phyloP scores from a whole-genome alignment of 2,797 vertebrate species.

The Botia kubotai region DNA sequence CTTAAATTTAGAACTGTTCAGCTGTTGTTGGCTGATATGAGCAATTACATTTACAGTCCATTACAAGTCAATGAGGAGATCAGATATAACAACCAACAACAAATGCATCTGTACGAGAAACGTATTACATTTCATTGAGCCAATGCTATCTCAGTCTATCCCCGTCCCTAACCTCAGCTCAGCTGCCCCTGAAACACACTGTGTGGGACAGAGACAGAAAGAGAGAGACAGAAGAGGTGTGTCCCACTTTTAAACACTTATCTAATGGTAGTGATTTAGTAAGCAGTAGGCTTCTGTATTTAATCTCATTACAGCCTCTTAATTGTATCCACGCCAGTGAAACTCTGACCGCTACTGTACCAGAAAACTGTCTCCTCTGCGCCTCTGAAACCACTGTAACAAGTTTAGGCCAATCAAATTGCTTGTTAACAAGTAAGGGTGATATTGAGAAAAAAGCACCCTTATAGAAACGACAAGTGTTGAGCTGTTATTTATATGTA shows the following conservation, averaged over 20 bases:
- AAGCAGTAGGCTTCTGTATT: slow-evolving; percentile 32
- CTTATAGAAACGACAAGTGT: slow-evolving; percentile 10
- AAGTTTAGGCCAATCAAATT: slow-evolving; percentile 25
- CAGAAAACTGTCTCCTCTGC: not conserved
- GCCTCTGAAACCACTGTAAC: slow-evolving; percentile 6
- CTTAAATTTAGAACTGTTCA: not conserved
- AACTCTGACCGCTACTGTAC: slow-evolving; percentile 22
- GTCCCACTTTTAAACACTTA: slow-evolving; percentile 50
- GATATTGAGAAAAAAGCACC: not conserved
- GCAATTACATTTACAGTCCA: slow-evolving; percentile 18
- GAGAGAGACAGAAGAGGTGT: not conserved
- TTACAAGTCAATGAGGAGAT: not conserved
- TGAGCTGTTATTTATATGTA: slow-evolving; percentile 21
- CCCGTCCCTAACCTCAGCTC: slow-evolving; percentile 42
- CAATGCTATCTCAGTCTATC: slow-evolving; percentile 11
- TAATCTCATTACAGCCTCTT: slow-evolving; percentile 55
- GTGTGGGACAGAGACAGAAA: not conserved
- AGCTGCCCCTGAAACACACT: slow-evolving; percentile 25
- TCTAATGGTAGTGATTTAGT: slow-evolving; percentile 30
- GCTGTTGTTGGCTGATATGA: slow-evolving; percentile 14
- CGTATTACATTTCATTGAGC: not conserved
- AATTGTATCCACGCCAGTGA: slow-evolving; percentile 41
- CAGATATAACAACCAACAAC: not conserved
- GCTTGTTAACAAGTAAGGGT: slow-evolving; percentile 19
- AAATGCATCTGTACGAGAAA: not conserved